Percentiles rank a stretch among this genome's conserved stretches.
Evolutionary conservation across 2,797 vertebrate genomes (phyloP).

Genomic region (Florisuga fusca): DNA sequence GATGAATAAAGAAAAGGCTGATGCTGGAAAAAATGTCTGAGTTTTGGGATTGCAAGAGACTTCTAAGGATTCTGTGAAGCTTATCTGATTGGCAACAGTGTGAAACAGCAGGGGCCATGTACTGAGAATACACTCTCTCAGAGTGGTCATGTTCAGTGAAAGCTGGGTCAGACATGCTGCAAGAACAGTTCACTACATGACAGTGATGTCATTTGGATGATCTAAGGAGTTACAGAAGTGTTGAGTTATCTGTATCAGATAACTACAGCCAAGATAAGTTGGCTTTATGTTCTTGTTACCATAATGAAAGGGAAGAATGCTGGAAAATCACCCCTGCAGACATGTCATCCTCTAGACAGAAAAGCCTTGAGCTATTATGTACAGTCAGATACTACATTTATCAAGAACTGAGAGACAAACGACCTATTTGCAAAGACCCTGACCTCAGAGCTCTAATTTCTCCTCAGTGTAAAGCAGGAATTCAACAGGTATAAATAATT

Average conservation of each 20-base stretch:
- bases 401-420: slow-evolving; percentile 32
- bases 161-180: background rate
- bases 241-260: slow-evolving; percentile 48
- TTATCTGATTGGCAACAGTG: background rate
- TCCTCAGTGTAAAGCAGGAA: background rate
- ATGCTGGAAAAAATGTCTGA: background rate
- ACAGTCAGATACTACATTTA: slow-evolving; percentile 28
- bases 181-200: background rate
- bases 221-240: background rate
- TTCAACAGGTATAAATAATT: background rate
- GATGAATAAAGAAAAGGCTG: background rate
- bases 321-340: slow-evolving; percentile 47
- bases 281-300: slow-evolving; percentile 16
- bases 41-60: background rate
- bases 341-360: slow-evolving; percentile 25
- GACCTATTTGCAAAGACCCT: background rate
- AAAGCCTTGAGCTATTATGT: slow-evolving; percentile 5
- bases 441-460: background rate
- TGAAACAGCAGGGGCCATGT: background rate
- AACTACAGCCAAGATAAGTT: slow-evolving; percentile 43
- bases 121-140: background rate
- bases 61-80: background rate
- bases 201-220: slow-evolving; percentile 53
- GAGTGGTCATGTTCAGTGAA: background rate
- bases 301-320: slow-evolving; percentile 47